Percentiles rank a stretch among this genome's conserved stretches.
Conservation (phyloP, 2,888 invertebrate genomes). For the Lasioglossum leucozonium region DNA sequence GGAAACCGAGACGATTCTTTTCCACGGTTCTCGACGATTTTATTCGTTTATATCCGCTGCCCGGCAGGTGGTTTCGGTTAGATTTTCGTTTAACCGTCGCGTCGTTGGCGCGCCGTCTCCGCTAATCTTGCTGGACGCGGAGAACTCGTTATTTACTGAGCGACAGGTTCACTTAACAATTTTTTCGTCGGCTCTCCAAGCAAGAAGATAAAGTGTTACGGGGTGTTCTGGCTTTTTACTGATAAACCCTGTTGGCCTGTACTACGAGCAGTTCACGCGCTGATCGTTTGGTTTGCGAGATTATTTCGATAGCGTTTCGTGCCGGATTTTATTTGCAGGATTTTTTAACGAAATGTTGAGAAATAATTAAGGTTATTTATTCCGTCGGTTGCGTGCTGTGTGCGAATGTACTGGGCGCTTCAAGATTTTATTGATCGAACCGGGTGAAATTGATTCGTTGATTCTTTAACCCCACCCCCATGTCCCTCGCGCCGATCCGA, state of each 20-base stretch:
- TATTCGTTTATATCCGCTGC: neutral
- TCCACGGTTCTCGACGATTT: neutral
- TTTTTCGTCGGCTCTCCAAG: neutral
- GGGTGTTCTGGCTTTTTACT: neutral
- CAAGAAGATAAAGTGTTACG: neutral
- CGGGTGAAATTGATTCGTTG: too few relatives aligned
- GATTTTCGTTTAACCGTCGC: neutral
- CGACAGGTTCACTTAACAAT: conserved; percentile 5
- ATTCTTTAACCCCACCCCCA: too few relatives aligned
- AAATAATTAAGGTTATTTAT: neutral
- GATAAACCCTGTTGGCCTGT: neutral
- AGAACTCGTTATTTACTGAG: conserved; percentile 1
- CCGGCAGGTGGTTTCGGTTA: conserved; percentile 9
- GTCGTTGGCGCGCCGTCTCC: too few relatives aligned
- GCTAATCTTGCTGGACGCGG: neutral
- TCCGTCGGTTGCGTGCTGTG: neutral
- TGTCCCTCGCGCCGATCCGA: too few relatives aligned
- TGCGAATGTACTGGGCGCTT: too few relatives aligned
- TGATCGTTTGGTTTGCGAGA: neutral
- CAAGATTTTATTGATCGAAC: too few relatives aligned
- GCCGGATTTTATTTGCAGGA: neutral
- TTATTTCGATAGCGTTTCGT: neutral
- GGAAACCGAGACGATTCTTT: neutral
- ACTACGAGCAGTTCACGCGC: neutral
- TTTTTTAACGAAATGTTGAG: neutral